Evolutionary conservation across 2,113 vertebrate species (phyloP).

Genomic region (Pseudopipra pipra): DNA sequence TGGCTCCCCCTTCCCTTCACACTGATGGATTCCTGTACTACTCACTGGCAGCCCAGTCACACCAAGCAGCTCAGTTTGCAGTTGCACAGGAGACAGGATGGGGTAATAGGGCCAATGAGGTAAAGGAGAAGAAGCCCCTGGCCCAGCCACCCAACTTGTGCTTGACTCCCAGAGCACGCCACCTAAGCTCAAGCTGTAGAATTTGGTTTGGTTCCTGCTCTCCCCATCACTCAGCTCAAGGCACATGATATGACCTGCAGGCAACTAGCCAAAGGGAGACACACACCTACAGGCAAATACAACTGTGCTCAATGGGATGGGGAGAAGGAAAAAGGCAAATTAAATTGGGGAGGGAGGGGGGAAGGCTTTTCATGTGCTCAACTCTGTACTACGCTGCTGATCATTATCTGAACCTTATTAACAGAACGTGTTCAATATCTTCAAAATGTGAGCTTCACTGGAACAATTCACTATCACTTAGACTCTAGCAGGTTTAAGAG

Average conservation of each 20-base stretch:
- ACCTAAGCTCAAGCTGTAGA: neutral
- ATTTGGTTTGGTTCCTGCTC: neutral
- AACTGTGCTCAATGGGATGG: neutral
- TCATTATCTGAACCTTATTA: neutral
- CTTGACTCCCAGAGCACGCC: rapidly evolving
- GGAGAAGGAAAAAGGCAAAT: neutral
- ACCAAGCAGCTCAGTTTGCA: neutral
- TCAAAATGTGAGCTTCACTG: neutral
- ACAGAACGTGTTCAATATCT: neutral
- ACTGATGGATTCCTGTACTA: neutral
- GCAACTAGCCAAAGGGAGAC: neutral
- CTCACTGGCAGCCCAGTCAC: neutral
- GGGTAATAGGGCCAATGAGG: neutral
- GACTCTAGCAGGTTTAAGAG: neutral
- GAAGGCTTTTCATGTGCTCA: neutral
- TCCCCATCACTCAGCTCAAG: neutral
- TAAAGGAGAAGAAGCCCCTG: neutral
- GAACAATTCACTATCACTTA: neutral
- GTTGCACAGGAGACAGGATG: neutral
- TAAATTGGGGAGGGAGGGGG: no score
- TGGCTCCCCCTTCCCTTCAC: neutral
- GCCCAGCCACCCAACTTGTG: neutral
- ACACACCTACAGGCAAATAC: neutral
- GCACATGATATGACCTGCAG: neutral
- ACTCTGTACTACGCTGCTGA: neutral